Percentiles rank a stretch among this genome's conserved stretches.
Conservation (phyloP, 92 coral and sea anemone genomes). For the Porites divaricata region DNA sequence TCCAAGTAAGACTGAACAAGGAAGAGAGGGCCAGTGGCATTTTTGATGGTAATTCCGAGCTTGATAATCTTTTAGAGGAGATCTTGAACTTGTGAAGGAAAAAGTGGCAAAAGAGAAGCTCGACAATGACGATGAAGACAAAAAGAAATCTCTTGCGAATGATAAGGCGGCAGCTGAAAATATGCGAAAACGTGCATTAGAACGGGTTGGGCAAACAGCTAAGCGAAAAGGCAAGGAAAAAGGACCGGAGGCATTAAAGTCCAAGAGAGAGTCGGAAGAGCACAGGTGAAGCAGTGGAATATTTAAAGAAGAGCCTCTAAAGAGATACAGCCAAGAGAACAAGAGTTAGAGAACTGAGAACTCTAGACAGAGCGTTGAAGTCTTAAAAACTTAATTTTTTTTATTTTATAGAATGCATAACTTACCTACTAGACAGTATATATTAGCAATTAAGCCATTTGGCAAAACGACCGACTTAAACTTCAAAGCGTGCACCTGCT, state of each 20-base stretch:
- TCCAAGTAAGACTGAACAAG: conserved; percentile 32
- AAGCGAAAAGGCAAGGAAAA: conserved; percentile 11
- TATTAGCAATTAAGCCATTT: not conserved
- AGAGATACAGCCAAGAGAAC: conserved; percentile 33
- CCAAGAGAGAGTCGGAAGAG: conserved; percentile 3
- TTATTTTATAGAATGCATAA: no score
- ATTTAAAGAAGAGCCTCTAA: conserved; percentile 28
- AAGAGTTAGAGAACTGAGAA: conserved; percentile 32
- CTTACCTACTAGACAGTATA: no score
- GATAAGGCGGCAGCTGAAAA: conserved; percentile 23
- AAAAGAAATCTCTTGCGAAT: conserved; percentile 1
- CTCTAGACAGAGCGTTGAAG: not conserved
- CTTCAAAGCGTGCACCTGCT: no score
- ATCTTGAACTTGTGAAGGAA: conserved; percentile 47
- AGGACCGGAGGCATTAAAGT: not conserved
- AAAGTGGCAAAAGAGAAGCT: conserved; percentile 24
- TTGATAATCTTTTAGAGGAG: conserved; percentile 54
- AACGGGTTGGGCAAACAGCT: conserved; percentile 16
- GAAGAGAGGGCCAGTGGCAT: conserved; percentile 59
- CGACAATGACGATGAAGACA: not conserved
- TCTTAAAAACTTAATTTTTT: no score
- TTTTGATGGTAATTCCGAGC: conserved; percentile 33
- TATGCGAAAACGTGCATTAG: conserved; percentile 13
- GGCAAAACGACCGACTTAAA: not conserved
- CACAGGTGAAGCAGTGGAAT: conserved; percentile 21